Evolutionary conservation across 2,113 vertebrate species (phyloP).

Genomic region (Malaclemys terrapin): DNA sequence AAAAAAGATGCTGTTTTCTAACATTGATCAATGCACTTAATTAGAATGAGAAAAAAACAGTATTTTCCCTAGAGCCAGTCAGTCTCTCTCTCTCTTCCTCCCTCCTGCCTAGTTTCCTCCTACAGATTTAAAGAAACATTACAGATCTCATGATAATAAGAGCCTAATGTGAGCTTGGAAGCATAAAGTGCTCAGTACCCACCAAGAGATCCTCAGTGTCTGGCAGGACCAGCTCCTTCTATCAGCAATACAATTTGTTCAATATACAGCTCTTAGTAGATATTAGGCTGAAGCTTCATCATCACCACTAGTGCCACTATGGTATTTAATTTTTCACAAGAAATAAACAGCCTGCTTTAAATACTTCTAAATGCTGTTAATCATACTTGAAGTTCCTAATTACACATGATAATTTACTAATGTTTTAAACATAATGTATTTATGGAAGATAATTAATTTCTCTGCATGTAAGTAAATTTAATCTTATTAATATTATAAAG

Average conservation of each 20-base stretch:
- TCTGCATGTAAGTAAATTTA: constrained; percentile 51
- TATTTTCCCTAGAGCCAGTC: background rate
- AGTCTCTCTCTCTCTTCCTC: background rate
- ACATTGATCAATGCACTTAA: background rate
- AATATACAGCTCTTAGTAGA: background rate
- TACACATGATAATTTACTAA: constrained; percentile 48
- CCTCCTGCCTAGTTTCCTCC: background rate
- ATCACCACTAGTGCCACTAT: background rate
- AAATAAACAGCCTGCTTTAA: constrained; percentile 58
- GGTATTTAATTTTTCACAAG: constrained; percentile 33
- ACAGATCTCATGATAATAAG: background rate
- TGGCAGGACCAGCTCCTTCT: background rate
- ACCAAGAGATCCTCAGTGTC: rapidly evolving
- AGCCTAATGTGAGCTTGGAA: background rate
- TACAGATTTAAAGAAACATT: background rate
- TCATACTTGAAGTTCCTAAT: constrained; percentile 42
- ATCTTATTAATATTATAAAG: constrained; percentile 60
- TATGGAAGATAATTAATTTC: constrained; percentile 61
- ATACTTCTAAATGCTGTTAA: constrained; percentile 50
- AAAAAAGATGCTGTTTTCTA: background rate
- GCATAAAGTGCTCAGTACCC: background rate
- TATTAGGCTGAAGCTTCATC: constrained; percentile 24
- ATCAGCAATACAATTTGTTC: background rate
- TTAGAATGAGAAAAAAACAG: background rate
- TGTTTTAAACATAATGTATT: constrained; percentile 55